phyloP scores from a whole-genome alignment of 2,888 invertebrate genomes.

The Ectobius pallidus region DNA sequence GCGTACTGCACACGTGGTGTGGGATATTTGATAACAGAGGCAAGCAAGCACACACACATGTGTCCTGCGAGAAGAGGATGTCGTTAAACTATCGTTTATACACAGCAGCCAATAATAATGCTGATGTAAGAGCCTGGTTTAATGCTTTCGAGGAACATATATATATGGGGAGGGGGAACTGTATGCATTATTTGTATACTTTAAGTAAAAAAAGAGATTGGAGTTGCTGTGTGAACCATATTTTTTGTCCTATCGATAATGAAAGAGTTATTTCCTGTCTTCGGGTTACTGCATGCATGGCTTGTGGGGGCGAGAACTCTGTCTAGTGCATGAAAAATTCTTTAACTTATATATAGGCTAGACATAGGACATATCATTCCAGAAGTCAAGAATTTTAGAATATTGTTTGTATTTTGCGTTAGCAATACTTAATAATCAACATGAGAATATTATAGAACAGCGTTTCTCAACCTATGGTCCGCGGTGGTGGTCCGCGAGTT shows the following conservation, averaged over 20 bases:
- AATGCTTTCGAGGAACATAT: slow-evolving; percentile 23
- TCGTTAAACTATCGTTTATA: slow-evolving; percentile 25
- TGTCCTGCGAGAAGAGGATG: slow-evolving; percentile 8
- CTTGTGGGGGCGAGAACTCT: too few species aligned
- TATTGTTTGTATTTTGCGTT: too few species aligned
- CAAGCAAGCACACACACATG: neutral
- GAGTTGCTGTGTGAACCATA: neutral
- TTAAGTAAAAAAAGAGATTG: neutral
- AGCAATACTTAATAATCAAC: too few species aligned
- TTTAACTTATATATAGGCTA: too few species aligned
- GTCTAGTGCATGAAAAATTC: too few species aligned
- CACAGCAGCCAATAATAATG: slow-evolving; percentile 25
- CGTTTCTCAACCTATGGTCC: too few species aligned
- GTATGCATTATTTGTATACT: slow-evolving; percentile 4
- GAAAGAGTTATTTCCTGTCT: neutral
- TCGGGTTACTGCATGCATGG: neutral
- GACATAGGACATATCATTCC: too few species aligned
- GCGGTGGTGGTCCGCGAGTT: too few species aligned
- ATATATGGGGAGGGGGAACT: neutral
- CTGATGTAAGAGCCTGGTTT: slow-evolving; percentile 8
- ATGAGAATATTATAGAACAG: too few species aligned
- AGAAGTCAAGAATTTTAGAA: too few species aligned
- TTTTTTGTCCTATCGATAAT: neutral
- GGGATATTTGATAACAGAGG: slow-evolving; percentile 3
- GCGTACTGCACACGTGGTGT: neutral